Evolutionary conservation across 2,797 vertebrate genomes (phyloP), one percentile per base, ranked within the genome.

Genomic region (Clangula hyemalis): DNA sequence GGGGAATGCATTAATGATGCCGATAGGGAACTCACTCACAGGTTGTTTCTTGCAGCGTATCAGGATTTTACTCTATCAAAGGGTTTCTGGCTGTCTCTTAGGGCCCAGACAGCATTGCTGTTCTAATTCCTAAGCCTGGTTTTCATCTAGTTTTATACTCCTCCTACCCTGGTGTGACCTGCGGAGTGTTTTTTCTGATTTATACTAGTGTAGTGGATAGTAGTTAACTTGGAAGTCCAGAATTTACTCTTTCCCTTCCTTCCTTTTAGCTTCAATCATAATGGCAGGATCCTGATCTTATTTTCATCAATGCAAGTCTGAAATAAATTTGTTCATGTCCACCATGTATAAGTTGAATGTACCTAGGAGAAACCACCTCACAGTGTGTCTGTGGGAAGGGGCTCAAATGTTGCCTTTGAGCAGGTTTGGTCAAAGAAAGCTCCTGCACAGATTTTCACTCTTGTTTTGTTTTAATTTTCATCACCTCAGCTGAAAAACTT

Each of bases 1-100:
- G 91, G 91, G 94, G 85, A 95, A 94, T 84, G 91, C 79, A 96
- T 91, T 94, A 96, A 94, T 93, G 94, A 94, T 95, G 94, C 85
- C 43, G 56, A 95, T 38, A 92, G 87, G 94, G 94, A 93, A 78
- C 91, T 87, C 70, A 57, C 78, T 87, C 28, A 24, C 72, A 80
- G 75, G 78, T 85, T 91, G 76, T 83, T 95, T 94, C 92, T 91
- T 82, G 89, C 93, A 93, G 66, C 0, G 0, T 66, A 78, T 4
- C 19, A 96, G 85, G 79, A 91, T 93, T 96, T 96, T 91, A 43
- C 66, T 92, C 89, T 93, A 84, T 94, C 95, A 91, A 84, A 95
- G 85, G 54, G 22, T 83, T 95, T 96, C 49, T 92, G 66, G 6
- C 30, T 89, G 85, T 93, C 79, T 96, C 92, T 75, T 64, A 91